Conservation (phyloP, 2,797 vertebrate genomes). For the Gouania willdenowi region DNA sequence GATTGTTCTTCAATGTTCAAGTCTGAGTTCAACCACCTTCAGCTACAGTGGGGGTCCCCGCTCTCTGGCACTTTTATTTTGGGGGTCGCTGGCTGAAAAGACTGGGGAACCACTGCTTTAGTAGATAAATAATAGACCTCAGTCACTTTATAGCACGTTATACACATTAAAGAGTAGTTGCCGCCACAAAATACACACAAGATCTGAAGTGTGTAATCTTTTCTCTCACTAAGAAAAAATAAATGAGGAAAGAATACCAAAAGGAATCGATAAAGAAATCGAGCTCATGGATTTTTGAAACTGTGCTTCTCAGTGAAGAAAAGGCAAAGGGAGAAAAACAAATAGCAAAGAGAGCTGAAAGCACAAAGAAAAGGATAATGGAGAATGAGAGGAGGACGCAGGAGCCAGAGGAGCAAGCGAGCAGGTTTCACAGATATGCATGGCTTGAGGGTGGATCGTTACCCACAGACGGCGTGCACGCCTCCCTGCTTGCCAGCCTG, state of each 20-base stretch:
- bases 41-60: too few relatives aligned
- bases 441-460: conserved; percentile 38
- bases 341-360: conserved; percentile 3
- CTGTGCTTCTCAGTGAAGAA: conserved; percentile 26
- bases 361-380: conserved; percentile 6
- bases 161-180: neutral
- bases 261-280: conserved; percentile 35
- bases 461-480: conserved; percentile 24
- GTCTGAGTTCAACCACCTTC: too few relatives aligned
- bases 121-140: too few relatives aligned
- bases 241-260: conserved; percentile 5
- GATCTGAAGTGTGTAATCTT: conserved; percentile 2
- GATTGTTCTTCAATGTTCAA: too few relatives aligned
- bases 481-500: conserved; percentile 4
- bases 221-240: neutral
- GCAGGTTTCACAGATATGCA: conserved; percentile 34
- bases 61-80: neutral
- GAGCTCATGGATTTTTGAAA: conserved; percentile 49
- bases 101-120: too few relatives aligned
- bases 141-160: too few relatives aligned
- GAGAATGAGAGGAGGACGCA: conserved; percentile 2
- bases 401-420: neutral
- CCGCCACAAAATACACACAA: neutral
- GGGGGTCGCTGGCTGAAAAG: too few relatives aligned
- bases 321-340: conserved; percentile 18